Evolutionary conservation across 2,888 invertebrate species (phyloP), one percentile per base, ranked within the genome.

Genomic region (Drosophila melanocephala): DNA sequence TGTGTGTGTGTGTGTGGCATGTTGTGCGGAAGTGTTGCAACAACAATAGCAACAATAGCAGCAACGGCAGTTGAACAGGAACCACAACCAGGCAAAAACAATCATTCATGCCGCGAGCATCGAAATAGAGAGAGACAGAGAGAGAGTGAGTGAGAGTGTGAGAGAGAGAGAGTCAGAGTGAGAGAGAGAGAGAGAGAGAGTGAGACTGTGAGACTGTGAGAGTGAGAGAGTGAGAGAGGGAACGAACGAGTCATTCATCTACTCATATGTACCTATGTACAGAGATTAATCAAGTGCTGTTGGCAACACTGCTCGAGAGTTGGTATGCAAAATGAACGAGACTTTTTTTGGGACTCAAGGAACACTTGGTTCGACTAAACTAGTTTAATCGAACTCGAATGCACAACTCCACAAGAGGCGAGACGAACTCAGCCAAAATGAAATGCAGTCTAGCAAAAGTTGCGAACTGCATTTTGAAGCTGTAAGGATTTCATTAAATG

Each of bases 21-120:
- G 35, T 58, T 53, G 58, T 69, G 61, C 65, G 77, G 72, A 72
- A 58, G 75, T 74, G 70, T 64, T 89, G 79, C 74, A 81, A 75
- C 77, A 82, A 77, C 67, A 71, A 52, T 50, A 58, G 50, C 51
- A 60, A 63, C 53, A 37, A 35, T 52, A 42, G 35, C 39, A 61
- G 22, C 51, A 58, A 52, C 79, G 22, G 35, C 35, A 35, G 35
- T 35, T 35, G 55, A 28, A 52, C 65, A 63, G 56, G 33, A 58
- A 47, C 79, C 22, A 57, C 59, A 59, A 70, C 47, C 33, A 51
- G 58, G 28, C 65, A 51, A 78, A 78, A 73, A 58, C 71, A 71
- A 80, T 80, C 76, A 80, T 72, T 77, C 79, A 80, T 76, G 65
- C 81, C 72, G 66, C 26, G 30, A 52, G 52, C 51, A 51, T 28